Evolutionary conservation across 2,113 vertebrate genomes (phyloP).

Genomic region (Ibidorhyncha struthersii): DNA sequence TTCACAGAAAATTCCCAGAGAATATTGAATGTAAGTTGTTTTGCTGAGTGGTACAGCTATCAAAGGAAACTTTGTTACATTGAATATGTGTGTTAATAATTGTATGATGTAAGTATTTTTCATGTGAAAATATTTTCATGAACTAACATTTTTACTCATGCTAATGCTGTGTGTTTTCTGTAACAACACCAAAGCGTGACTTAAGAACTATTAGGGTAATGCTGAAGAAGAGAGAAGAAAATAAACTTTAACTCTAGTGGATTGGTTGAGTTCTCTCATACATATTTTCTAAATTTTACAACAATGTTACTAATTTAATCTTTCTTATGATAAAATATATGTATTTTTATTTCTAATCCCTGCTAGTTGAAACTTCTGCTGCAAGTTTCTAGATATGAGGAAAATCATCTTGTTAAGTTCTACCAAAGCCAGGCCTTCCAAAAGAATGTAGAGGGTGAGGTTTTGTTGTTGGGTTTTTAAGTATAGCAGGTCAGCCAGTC

Average conservation of each 20-base stretch:
- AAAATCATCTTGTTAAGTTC: not conserved
- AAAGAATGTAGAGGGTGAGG: not conserved
- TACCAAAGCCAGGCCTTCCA: not conserved
- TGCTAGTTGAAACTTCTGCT: not conserved
- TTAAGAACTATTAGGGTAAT: not conserved
- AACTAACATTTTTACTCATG: not conserved
- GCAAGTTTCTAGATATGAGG: not conserved
- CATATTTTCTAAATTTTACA: not conserved
- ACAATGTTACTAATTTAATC: not conserved
- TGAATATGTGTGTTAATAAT: not conserved
- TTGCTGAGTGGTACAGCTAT: not conserved
- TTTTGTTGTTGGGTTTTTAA: not conserved
- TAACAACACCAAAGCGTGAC: not conserved
- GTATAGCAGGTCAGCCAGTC: not conserved
- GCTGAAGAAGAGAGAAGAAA: not conserved
- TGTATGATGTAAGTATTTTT: not conserved
- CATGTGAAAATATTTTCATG: not conserved
- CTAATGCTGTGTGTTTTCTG: not conserved
- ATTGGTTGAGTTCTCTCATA: not conserved
- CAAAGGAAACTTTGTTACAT: not conserved
- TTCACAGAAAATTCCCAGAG: constrained; percentile 94
- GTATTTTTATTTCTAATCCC: not conserved
- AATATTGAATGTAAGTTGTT: constrained; percentile 91
- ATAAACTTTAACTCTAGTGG: not conserved
- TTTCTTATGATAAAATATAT: not conserved